These are phyloP conservation scores for Tromatobia lineatoria DNA, from an alignment of 2,888 invertebrate genomes.

Conservation along the genomic window DNA sequence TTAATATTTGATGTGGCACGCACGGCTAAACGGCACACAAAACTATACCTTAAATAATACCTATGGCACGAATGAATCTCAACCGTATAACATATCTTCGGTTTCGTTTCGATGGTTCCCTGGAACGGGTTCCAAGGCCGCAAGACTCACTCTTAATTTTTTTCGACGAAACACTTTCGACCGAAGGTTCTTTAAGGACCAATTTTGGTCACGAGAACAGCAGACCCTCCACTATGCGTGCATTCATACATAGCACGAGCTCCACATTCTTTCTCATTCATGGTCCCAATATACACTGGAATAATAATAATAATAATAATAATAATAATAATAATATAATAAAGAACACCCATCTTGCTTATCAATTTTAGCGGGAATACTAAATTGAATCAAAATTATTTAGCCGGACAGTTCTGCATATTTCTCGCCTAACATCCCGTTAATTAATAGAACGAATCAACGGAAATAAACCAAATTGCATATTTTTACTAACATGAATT, in stretches of 20 bases:
- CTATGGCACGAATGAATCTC: constrained; percentile 45
- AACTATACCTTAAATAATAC: constrained; percentile 26
- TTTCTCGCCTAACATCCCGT: not conserved
- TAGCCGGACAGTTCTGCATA: not conserved
- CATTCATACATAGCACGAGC: constrained; percentile 43
- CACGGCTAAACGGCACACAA: constrained; percentile 39
- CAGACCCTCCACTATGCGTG: constrained; percentile 18
- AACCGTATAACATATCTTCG: constrained; percentile 39
- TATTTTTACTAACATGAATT: no score
- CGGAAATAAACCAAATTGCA: no score
- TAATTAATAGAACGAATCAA: not conserved
- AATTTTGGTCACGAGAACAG: constrained; percentile 60
- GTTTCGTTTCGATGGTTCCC: constrained; percentile 53
- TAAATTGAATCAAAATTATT: not conserved
- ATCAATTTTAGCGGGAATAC: not conserved
- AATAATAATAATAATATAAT: not conserved
- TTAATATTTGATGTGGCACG: constrained; percentile 57
- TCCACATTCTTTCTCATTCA: constrained; percentile 36
- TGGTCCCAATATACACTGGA: constrained; percentile 2
- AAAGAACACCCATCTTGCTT: no score
- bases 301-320: constrained; percentile 16
- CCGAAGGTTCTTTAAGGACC: constrained; percentile 41
- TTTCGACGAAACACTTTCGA: constrained; percentile 54
- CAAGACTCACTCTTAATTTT: constrained; percentile 25
- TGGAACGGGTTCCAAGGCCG: constrained; percentile 57